Conservation (phyloP, 2,113 vertebrate species). For the Rhegmatorhina hoffmannsi region DNA sequence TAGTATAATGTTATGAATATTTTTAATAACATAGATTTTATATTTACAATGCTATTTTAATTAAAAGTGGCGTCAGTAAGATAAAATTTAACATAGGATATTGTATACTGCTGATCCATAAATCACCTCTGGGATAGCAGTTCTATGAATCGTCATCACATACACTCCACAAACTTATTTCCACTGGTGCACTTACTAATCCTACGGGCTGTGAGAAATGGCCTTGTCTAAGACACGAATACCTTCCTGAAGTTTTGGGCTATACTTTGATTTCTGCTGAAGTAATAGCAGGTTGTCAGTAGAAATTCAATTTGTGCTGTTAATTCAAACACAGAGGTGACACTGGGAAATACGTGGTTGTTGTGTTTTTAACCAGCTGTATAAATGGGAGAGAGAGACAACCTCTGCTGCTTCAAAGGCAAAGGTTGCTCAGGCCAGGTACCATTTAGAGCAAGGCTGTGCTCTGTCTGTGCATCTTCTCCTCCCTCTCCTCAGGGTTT, state of each 20-base stretch:
- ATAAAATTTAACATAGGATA: fast-evolving
- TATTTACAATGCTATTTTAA: background rate
- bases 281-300: slow-evolving; percentile 13
- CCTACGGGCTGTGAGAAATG: background rate
- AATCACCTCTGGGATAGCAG: background rate
- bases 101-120: background rate
- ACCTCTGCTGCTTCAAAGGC: background rate
- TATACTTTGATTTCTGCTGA: background rate
- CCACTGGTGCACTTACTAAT: background rate
- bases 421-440: background rate
- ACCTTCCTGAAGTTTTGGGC: background rate
- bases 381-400: background rate
- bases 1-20: background rate
- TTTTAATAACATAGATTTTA: background rate
- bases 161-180: background rate
- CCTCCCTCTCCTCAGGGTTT: background rate
- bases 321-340: background rate
- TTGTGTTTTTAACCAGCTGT: background rate
- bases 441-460: background rate
- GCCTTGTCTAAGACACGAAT: background rate
- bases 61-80: background rate
- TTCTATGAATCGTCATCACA: background rate
- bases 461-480: background rate
- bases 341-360: background rate
- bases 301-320: slow-evolving; percentile 7